Conservation (phyloP, 2,888 invertebrate genomes). For the Celastrina argiolus region DNA sequence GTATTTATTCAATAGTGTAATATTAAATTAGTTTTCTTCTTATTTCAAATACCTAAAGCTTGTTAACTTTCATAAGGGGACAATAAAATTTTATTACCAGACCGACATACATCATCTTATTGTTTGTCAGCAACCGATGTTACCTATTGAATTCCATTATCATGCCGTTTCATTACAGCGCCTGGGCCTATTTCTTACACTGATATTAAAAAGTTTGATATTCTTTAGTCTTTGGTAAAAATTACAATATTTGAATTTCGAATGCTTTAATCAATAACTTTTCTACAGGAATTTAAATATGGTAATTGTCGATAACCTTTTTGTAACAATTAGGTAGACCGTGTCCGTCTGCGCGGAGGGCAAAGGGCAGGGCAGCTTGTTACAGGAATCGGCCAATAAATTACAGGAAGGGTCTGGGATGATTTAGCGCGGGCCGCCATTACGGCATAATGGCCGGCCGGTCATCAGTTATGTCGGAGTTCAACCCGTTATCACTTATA, state of each 20-base stretch:
- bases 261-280: neutral
- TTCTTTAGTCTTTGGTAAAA: neutral
- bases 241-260: neutral
- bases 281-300: neutral
- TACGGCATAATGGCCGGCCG: neutral
- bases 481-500: slow-evolving; percentile 6
- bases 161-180: neutral
- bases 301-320: neutral
- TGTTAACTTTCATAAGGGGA: neutral
- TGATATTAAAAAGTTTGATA: neutral
- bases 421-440: slow-evolving; percentile 4
- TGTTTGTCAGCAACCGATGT: neutral
- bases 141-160: neutral
- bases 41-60: neutral
- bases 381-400: slow-evolving; percentile 8
- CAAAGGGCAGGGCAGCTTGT: slow-evolving; percentile 7
- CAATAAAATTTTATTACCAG: neutral
- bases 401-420: slow-evolving; percentile 13
- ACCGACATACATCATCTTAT: slow-evolving; percentile 3
- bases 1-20: no score
- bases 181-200: neutral
- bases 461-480: slow-evolving; percentile 4
- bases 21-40: no score
- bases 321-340: neutral
- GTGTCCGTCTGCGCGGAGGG: neutral